phyloP scores from a whole-genome alignment of 2,888 invertebrate genomes.

The Synergus itoensis region DNA sequence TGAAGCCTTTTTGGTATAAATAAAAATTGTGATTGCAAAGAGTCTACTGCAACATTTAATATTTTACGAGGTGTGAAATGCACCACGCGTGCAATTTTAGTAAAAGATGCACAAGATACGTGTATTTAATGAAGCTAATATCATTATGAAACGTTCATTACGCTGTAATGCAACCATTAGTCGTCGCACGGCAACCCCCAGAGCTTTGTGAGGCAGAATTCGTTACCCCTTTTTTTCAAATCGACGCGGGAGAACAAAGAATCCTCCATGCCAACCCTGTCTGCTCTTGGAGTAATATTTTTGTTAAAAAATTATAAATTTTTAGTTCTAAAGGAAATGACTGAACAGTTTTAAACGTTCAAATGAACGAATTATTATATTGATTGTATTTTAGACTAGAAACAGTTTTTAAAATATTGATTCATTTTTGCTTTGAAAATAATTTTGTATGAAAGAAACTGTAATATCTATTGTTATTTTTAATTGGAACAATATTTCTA shows the following conservation, averaged over 20 bases:
- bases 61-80: not conserved
- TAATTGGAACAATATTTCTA: too few species aligned
- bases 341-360: too few species aligned
- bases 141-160: slow-evolving; percentile 40
- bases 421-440: too few species aligned
- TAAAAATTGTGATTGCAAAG: not conserved
- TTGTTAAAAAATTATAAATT: not conserved
- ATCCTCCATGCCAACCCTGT: not conserved
- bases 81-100: slow-evolving; percentile 17
- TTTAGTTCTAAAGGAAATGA: not conserved
- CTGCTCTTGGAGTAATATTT: not conserved
- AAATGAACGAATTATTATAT: too few species aligned
- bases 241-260: slow-evolving; percentile 21
- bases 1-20: not conserved
- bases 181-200: slow-evolving; percentile 38
- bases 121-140: slow-evolving; percentile 37
- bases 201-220: slow-evolving; percentile 23
- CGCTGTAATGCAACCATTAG: slow-evolving; percentile 40
- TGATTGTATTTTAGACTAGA: too few species aligned
- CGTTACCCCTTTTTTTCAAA: slow-evolving; percentile 32
- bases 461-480: too few species aligned
- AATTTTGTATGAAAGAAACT: too few species aligned
- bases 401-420: too few species aligned
- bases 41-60: not conserved
- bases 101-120: not conserved